phyloP scores from a whole-genome alignment of 2,888 invertebrate species.

The Hypomecis atomaria region DNA sequence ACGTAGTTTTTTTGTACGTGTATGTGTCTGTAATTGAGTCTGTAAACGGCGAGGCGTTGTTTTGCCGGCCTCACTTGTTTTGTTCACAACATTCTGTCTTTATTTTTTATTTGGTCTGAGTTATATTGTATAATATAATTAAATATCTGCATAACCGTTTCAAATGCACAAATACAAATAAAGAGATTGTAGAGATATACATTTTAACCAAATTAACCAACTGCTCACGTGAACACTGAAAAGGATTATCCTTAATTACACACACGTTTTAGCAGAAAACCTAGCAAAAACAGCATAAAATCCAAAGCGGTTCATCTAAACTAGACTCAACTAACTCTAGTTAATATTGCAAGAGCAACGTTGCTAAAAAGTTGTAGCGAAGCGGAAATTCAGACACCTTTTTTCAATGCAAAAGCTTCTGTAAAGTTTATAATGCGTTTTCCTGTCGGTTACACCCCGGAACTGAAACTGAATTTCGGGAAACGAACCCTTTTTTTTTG shows the following conservation, averaged over 20 bases:
- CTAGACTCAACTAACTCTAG: constrained; percentile 7
- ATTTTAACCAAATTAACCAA: neutral
- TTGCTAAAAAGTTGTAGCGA: constrained; percentile 11
- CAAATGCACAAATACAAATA: too few species aligned
- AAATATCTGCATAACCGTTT: too few species aligned
- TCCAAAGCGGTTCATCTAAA: neutral
- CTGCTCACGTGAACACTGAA: neutral
- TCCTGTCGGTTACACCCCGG: constrained; percentile 16
- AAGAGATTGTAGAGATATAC: too few species aligned
- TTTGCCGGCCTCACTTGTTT: too few species aligned
- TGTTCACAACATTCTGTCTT: too few species aligned
- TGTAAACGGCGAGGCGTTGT: too few species aligned
- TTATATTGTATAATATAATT: too few species aligned
- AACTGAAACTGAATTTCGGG: constrained; percentile 17
- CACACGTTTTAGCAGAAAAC: neutral
- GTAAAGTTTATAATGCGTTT: constrained; percentile 29
- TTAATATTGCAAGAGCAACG: constrained; percentile 15
- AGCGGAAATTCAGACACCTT: constrained; percentile 24
- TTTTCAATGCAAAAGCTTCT: constrained; percentile 24
- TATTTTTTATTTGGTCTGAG: too few species aligned
- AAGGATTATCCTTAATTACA: neutral
- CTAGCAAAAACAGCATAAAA: constrained; percentile 4
- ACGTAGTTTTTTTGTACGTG: too few species aligned
- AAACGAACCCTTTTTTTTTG: constrained; percentile 6
- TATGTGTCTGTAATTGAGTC: too few species aligned